A percentile compares a stretch with the other conserved stretches of the same genome.
These are phyloP conservation scores for Lagorchestes hirsutus DNA, from an alignment of 2,797 vertebrate species.

Conservation along the genomic window DNA sequence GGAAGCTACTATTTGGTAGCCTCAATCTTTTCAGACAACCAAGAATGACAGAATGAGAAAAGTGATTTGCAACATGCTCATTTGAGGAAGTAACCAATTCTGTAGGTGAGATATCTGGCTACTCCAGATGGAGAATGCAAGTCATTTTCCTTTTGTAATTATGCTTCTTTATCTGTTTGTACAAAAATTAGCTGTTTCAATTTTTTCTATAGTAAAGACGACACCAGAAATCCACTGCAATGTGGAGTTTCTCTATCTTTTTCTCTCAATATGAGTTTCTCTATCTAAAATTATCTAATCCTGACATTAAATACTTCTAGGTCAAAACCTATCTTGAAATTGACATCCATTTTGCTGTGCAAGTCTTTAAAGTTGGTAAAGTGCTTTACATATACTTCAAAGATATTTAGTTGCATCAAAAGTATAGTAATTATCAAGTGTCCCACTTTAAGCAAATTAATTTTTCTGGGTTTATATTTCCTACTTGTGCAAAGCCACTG, in stretches of 20 bases:
- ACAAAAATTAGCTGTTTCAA: not conserved
- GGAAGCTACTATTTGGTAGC: not conserved
- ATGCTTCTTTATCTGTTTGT: not conserved
- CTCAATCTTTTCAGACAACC: slow-evolving; percentile 2
- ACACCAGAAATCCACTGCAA: not conserved
- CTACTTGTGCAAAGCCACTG: slow-evolving; percentile 46
- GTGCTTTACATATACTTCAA: not conserved
- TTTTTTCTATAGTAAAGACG: not conserved
- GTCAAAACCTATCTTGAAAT: slow-evolving; percentile 47
- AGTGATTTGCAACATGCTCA: not conserved
- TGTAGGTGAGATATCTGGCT: not conserved
- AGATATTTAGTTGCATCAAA: slow-evolving; percentile 46
- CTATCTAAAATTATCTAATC: slow-evolving; percentile 9
- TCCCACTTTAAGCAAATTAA: slow-evolving; percentile 46
- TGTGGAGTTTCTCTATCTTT: not conserved
- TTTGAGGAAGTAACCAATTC: slow-evolving; percentile 9
- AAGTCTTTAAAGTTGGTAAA: not conserved
- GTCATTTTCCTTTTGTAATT: not conserved
- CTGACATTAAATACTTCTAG: slow-evolving; percentile 1
- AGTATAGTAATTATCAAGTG: slow-evolving; percentile 50
- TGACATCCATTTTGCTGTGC: slow-evolving; percentile 16
- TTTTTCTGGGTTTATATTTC: slow-evolving; percentile 34
- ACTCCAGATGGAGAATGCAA: not conserved
- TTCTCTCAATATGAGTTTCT: not conserved
- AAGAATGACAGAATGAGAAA: slow-evolving; percentile 7